Percentiles rank a stretch among this genome's conserved stretches.
Conservation (phyloP, 2,888 invertebrate species). For the Cataglyphis cursor region DNA sequence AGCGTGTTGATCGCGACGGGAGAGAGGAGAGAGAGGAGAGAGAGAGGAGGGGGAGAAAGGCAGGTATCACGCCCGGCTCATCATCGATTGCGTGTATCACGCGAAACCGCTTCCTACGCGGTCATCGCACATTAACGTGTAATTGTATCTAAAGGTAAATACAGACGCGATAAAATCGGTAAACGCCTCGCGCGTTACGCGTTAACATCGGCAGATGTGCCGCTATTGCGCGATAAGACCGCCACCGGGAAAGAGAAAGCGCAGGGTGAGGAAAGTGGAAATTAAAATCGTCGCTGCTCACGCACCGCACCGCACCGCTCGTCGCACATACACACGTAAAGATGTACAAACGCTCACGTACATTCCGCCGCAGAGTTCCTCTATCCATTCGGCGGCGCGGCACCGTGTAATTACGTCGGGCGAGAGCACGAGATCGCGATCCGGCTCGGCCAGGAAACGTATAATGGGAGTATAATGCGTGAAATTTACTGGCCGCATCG, state of each 20-base stretch:
- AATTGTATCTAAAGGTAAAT: slow-evolving; percentile 64
- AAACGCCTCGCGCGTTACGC: slow-evolving; percentile 59
- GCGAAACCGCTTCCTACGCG: slow-evolving; percentile 58
- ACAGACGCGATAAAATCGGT: slow-evolving; percentile 60
- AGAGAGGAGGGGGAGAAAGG: neutral
- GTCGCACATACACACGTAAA: neutral
- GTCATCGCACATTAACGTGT: slow-evolving; percentile 53
- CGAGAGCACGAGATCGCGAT: slow-evolving; percentile 74
- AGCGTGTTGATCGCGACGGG: slow-evolving; percentile 33
- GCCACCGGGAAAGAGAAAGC: slow-evolving; percentile 36
- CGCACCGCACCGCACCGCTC: neutral
- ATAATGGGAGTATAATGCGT: slow-evolving; percentile 79
- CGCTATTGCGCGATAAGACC: slow-evolving; percentile 37
- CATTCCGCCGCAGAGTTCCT: slow-evolving; percentile 32
- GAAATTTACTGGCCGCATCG: slow-evolving; percentile 78
- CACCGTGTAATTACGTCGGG: slow-evolving; percentile 74
- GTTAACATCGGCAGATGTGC: slow-evolving; percentile 50
- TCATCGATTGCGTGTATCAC: slow-evolving; percentile 49
- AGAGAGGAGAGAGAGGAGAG: no score
- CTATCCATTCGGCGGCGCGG: slow-evolving; percentile 63
- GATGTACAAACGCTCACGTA: neutral
- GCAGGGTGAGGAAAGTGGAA: slow-evolving; percentile 60
- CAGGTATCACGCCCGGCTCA: slow-evolving; percentile 18
- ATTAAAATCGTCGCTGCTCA: slow-evolving; percentile 69
- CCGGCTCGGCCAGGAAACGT: slow-evolving; percentile 75